Evolutionary conservation across 2,113 vertebrate species (phyloP).

Genomic region (Brachirus orientalis): DNA sequence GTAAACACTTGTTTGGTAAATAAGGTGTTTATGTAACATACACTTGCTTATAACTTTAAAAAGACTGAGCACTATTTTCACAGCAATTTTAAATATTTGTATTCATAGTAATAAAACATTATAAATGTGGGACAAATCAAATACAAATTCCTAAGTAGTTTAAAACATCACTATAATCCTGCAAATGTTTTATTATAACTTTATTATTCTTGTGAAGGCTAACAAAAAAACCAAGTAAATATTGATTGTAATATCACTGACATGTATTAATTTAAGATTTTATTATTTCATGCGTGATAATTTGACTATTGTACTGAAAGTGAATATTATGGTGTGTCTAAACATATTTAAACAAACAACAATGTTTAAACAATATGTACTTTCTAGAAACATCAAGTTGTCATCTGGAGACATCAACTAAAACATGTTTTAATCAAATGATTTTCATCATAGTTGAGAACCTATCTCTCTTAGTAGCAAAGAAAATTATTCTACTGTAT

Average conservation of each 20-base stretch:
- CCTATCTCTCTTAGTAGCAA: conserved; percentile 1
- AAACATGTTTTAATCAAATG: background rate
- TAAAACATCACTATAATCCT: conserved; percentile 3
- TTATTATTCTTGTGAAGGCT: background rate
- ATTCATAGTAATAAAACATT: too few relatives aligned
- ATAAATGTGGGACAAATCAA: conserved; percentile 7
- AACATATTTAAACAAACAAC: background rate
- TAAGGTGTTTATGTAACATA: too few relatives aligned
- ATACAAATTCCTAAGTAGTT: conserved; percentile 1
- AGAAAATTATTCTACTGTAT: background rate
- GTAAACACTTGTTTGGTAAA: too few relatives aligned
- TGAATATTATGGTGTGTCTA: background rate
- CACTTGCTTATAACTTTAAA: too few relatives aligned
- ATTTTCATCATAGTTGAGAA: background rate
- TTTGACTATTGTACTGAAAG: too few relatives aligned
- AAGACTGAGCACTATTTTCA: too few relatives aligned
- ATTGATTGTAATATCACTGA: background rate
- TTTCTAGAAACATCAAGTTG: too few relatives aligned
- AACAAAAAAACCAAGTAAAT: background rate
- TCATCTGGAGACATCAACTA: too few relatives aligned
- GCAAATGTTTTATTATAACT: background rate
- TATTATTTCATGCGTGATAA: conserved; percentile 2
- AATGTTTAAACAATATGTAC: too few relatives aligned
- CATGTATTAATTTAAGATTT: background rate
- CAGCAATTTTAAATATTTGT: background rate